phyloP scores from a whole-genome alignment of 2,113 vertebrate genomes.

The Rostratula benghalensis region DNA sequence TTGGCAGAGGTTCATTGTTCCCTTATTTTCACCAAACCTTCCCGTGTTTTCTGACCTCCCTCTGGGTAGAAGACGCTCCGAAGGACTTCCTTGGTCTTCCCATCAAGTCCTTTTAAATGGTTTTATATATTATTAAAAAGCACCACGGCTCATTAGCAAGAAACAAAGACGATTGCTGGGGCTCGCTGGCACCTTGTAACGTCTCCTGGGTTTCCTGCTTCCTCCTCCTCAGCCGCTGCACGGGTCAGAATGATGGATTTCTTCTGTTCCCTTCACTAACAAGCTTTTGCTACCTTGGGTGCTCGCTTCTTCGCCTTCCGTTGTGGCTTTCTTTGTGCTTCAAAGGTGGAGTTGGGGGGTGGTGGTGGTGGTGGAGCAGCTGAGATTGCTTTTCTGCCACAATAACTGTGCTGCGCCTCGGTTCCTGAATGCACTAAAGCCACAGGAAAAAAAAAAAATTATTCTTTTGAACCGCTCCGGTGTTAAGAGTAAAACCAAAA shows the following conservation, averaged over 20 bases:
- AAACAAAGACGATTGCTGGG: background rate
- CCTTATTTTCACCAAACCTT: background rate
- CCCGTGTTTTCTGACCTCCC: background rate
- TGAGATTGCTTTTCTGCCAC: background rate
- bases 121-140: background rate
- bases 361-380: accelerated
- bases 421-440: background rate
- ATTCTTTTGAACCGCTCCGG: background rate
- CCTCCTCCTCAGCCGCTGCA: background rate
- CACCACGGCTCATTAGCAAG: background rate
- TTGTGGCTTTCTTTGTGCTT: background rate
- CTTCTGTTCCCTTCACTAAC: background rate
- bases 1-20: background rate
- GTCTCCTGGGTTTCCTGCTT: background rate
- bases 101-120: background rate
- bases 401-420: background rate
- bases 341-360: background rate
- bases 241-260: background rate
- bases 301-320: background rate
- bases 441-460: background rate
- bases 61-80: background rate
- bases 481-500: background rate
- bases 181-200: background rate
- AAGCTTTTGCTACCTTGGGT: background rate
- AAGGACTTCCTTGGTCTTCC: background rate